Base-by-base conservation (phyloP, 2,113 vertebrate genomes). In the Pongo abelii region DNA sequence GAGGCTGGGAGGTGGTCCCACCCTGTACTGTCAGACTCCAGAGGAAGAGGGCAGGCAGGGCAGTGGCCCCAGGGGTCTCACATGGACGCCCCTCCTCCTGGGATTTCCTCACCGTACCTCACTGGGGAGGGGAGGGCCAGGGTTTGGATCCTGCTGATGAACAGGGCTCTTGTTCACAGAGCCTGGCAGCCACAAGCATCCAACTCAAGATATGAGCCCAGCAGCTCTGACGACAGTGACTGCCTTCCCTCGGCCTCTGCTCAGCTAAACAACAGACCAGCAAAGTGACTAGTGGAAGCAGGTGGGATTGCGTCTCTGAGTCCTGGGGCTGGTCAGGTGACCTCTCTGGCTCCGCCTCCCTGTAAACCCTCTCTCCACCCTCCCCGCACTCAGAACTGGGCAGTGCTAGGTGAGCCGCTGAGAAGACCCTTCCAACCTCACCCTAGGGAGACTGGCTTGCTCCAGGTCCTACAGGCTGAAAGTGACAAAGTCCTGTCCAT, bases 231-330 rank as follows among this genome's bases (percentile, higher is more conserved):
- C 6, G 2, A 17, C 8, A 38, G 38, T 86, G 38, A 90, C 74
- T 25, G 38, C 61, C 5, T 18, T n/a, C 32, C 40, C 86, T 4
- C 4, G 14, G 1, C 20, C 23, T 27, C 38, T 22, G 10, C 18
- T 64, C 30, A 17, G 25, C 40, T 8, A 18, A 74, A 27, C 10
- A 11, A 27, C 0, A 38, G 57, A 48, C 43, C 40, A 57, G 83
- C 59, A 70, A 78, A 93, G 89, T 8, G 67, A 95, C 96, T 95
- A 94, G 91, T 94, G 98, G 96, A 93, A 2, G 48, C n/a, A 55
- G n/a, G 12, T 35, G 92, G 48, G 11, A 30, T n/a, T 91, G 86
- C 40, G 0, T 32, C 14, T 48, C 12, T 14, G 72, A 30, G 10
- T 10, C 59, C 55, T 6, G 17, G n/a, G 43, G 38, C 3, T 0